Percentiles rank a stretch among this genome's conserved stretches.
These are phyloP conservation scores for Rhynchotus rufescens DNA, from an alignment of 2,797 vertebrate species.

Conservation along the genomic window DNA sequence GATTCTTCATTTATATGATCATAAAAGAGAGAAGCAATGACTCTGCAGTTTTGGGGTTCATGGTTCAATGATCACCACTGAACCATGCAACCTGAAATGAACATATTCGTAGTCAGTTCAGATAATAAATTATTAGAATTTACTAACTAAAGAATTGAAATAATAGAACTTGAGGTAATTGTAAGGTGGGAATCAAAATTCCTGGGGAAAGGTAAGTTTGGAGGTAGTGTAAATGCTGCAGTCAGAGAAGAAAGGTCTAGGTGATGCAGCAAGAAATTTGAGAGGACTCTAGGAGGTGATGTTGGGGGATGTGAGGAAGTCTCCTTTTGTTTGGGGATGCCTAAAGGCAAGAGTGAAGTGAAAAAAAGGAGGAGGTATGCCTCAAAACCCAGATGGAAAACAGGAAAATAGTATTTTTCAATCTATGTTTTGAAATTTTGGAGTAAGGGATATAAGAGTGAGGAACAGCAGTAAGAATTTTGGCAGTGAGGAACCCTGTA, in stretches of 20 bases:
- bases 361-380: neutral
- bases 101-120: neutral
- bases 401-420: neutral
- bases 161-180: neutral
- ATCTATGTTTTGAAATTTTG: neutral
- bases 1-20: neutral
- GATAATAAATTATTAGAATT: neutral
- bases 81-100: neutral
- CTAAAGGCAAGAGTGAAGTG: neutral
- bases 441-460: neutral
- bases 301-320: neutral
- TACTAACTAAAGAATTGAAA: neutral
- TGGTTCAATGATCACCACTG: neutral
- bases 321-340: neutral
- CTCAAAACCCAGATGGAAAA: neutral
- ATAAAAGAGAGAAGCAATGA: neutral
- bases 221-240: neutral
- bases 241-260: rapidly evolving
- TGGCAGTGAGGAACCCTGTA: neutral
- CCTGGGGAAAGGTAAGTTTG: neutral
- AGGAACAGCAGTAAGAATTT: neutral
- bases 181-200: neutral
- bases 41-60: neutral
- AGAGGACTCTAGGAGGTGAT: neutral
- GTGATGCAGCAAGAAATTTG: neutral